These are phyloP conservation scores for Aromia moschata DNA, from an alignment of 2,888 invertebrate species.

Conservation along the genomic window DNA sequence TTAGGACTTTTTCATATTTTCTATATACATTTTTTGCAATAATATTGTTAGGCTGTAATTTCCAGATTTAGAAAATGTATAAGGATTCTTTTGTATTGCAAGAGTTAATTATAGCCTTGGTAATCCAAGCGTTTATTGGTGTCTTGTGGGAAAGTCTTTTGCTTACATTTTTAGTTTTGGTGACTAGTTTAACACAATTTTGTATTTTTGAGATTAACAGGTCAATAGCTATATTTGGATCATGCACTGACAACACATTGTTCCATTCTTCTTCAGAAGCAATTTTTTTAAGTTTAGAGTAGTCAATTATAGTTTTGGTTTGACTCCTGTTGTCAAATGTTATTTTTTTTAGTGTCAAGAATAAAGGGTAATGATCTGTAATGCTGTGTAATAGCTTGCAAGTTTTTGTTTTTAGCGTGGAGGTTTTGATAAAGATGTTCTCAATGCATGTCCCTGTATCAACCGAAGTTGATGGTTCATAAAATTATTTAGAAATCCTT, in stretches of 20 bases:
- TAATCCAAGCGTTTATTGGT: neutral
- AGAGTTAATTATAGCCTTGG: neutral
- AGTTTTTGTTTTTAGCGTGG: neutral
- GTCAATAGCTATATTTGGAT: neutral
- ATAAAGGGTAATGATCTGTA: neutral
- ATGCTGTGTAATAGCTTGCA: neutral
- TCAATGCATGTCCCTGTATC: neutral
- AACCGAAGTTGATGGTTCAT: neutral
- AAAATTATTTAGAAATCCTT: neutral
- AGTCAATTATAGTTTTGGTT: neutral
- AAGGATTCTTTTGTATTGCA: neutral
- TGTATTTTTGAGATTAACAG: neutral
- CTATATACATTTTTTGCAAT: neutral
- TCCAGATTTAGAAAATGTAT: neutral
- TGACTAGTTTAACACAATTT: neutral
- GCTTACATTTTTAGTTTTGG: neutral
- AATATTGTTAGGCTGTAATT: neutral
- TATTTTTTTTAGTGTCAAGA: neutral
- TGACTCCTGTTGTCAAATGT: neutral
- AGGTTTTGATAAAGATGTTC: neutral
- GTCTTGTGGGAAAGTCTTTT: neutral
- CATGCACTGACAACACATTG: neutral
- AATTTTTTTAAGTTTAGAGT: neutral
- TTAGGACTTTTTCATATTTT: neutral
- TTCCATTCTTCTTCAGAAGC: neutral